Base-by-base conservation (phyloP, 1,140 invertebrate species). In the Anthonomus grandis region DNA sequence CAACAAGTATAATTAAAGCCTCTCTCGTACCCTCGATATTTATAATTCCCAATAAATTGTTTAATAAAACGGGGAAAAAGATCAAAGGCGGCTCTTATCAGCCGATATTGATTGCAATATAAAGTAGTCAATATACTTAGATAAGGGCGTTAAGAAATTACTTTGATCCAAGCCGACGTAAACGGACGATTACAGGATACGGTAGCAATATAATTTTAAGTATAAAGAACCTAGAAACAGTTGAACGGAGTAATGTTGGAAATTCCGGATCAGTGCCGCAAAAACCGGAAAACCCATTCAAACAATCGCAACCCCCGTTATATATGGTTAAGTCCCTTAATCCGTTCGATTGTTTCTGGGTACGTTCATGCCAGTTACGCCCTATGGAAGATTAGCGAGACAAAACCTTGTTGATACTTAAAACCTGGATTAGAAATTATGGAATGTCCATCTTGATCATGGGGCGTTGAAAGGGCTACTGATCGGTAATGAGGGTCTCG, bases 101-200 rank as follows among this genome's bases (percentile, higher is more conserved):
- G 45, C 36, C 13, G n/a, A 57, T 57, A 57, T 57, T 57, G 54
- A 57, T 57, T 57, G 54, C 54, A 57, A 57, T 57, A 57, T 55
- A 59, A 46, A 36, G 58, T 60, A 60, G 58, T 54, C 58, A 60
- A 60, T 60, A 60, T 60, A 55, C 52, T 55, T 50, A 60, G 58
- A 60, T 60, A 59, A 53, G 47, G 27, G 46, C 24, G 51, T 55
- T 49, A 50, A 55, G 51, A 60, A 54, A 60, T 55, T 60, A 54
- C 39, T 24, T 60, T 55, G 38, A 55, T 44, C 19, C 56, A 18
- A 18, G 58, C 58, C 58, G 58, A 47, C 44, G 17, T 27, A 19
- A 49, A 18, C 36, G 31, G 42, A 23, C 46, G 51, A 55, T 55
- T 50, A 49, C 46, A 55, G 45, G 25, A 52, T 55, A 60, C 58